phyloP scores from a whole-genome alignment of 2,888 invertebrate genomes.

The Mythimna albipuncta region DNA sequence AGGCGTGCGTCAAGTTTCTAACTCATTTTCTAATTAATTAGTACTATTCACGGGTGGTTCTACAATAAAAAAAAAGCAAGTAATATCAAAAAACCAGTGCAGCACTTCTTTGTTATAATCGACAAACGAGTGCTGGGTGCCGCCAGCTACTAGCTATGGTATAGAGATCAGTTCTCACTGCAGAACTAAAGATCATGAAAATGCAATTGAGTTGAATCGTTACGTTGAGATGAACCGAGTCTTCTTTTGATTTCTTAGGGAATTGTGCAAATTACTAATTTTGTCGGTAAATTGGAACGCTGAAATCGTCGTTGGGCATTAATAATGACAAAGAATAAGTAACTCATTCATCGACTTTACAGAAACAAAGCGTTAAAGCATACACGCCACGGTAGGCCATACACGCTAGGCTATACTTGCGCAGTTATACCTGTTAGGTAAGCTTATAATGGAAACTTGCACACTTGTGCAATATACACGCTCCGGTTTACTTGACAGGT shows the following conservation, averaged over 20 bases:
- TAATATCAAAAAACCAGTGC: conserved; percentile 11
- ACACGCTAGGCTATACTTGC: too few relatives aligned
- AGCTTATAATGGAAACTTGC: too few relatives aligned
- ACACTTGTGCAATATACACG: too few relatives aligned
- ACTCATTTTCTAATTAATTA: too few relatives aligned
- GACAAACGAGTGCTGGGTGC: conserved; percentile 19
- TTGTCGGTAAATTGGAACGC: neutral
- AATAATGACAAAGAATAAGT: too few relatives aligned
- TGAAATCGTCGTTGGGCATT: neutral
- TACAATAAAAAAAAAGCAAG: neutral
- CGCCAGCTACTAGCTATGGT: conserved; percentile 9
- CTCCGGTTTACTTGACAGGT: too few relatives aligned
- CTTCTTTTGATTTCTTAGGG: conserved; percentile 25
- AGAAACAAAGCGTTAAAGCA: neutral
- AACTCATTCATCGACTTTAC: neutral
- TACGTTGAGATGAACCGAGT: conserved; percentile 19
- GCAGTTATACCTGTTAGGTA: too few relatives aligned
- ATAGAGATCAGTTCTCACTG: conserved; percentile 24
- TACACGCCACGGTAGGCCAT: too few relatives aligned
- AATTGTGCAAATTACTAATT: neutral
- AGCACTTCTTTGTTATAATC: conserved; percentile 21
- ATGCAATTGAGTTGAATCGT: conserved; percentile 34
- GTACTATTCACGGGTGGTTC: neutral
- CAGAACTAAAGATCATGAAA: conserved; percentile 41
- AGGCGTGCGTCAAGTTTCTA: too few relatives aligned